phyloP scores from a whole-genome alignment of 2,797 vertebrate genomes.

The Cyclopterus lumpus region DNA sequence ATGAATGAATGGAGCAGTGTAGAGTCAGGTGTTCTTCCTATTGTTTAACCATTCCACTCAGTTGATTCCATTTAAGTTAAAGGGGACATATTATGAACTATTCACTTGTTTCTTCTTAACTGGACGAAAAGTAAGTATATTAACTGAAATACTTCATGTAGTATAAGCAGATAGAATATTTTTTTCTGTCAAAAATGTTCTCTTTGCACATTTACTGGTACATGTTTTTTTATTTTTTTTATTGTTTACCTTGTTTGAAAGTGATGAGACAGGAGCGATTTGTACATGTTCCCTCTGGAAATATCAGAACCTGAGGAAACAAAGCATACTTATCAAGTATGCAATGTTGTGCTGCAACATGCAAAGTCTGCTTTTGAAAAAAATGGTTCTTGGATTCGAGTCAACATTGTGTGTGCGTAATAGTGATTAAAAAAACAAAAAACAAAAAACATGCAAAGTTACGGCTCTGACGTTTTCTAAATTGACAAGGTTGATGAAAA shows the following conservation, averaged over 20 bases:
- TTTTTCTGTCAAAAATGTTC: neutral
- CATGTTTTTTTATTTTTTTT: neutral
- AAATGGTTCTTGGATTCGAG: neutral
- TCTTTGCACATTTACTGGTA: neutral
- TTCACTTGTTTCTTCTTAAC: neutral
- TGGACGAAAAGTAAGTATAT: neutral
- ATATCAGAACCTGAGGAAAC: constrained; percentile 90
- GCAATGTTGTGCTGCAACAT: neutral
- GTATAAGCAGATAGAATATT: neutral
- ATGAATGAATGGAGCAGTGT: neutral
- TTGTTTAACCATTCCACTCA: neutral
- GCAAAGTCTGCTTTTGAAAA: neutral
- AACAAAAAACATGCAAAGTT: constrained; percentile 10
- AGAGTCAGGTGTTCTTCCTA: neutral
- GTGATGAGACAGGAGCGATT: constrained; percentile 98
- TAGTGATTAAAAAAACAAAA: neutral
- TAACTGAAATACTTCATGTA: neutral
- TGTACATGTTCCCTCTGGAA: constrained; percentile 98
- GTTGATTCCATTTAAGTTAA: neutral
- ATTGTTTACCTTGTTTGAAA: constrained; percentile 94
- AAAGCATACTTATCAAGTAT: constrained; percentile 41
- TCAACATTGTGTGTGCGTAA: neutral
- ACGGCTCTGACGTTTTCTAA: neutral
- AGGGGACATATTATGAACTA: neutral
- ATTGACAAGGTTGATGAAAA: neutral